Percentiles rank a stretch among this genome's conserved stretches.
These are phyloP conservation scores for Tinea pellionella DNA, from an alignment of 2,888 invertebrate species.

Conservation along the genomic window DNA sequence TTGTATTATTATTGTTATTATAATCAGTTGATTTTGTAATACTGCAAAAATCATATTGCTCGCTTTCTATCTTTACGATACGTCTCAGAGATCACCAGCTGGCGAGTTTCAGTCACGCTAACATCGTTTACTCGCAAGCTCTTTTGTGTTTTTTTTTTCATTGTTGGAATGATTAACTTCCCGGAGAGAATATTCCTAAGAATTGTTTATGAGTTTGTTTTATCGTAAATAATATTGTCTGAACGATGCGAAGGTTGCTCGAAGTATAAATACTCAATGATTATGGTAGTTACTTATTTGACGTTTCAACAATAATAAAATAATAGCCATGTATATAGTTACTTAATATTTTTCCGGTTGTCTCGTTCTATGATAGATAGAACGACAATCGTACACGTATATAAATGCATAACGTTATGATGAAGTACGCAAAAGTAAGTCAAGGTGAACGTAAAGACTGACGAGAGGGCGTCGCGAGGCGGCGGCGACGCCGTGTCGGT, in stretches of 20 bases:
- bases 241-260: background rate
- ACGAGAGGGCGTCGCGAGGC: slow-evolving; percentile 7
- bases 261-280: background rate
- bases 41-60: background rate
- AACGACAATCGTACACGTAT: background rate
- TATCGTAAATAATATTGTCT: background rate
- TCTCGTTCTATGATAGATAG: too few species aligned
- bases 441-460: slow-evolving; percentile 46
- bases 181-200: background rate
- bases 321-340: background rate
- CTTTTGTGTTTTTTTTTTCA: background rate
- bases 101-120: background rate
- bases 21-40: too few species aligned
- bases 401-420: slow-evolving; percentile 3
- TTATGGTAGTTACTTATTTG: background rate
- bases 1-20: too few species aligned
- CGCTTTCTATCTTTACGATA: slow-evolving; percentile 3
- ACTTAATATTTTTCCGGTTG: slow-evolving; percentile 5
- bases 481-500: slow-evolving; percentile 31
- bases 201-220: background rate
- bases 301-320: background rate
- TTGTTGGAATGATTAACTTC: background rate
- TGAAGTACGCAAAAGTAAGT: slow-evolving; percentile 49
- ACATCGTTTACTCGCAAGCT: slow-evolving; percentile 1
- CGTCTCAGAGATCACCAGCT: slow-evolving; percentile 3